phyloP scores from a whole-genome alignment of 2,888 invertebrate species.

The Aphrophora alni region DNA sequence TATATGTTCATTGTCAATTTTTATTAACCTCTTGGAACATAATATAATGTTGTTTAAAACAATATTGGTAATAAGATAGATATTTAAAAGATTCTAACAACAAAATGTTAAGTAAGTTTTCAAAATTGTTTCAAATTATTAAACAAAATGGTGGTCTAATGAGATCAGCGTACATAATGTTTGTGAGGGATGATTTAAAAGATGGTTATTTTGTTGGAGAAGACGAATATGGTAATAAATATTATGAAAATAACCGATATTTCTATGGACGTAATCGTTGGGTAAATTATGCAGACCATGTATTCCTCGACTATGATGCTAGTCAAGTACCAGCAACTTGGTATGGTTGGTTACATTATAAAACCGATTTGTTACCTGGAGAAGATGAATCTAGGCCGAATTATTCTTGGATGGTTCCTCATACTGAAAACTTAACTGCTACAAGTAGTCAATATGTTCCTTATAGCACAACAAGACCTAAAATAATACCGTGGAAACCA shows the following conservation, averaged over 20 bases:
- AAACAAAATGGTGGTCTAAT: constrained; percentile 75
- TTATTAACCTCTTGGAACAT: too few relatives aligned
- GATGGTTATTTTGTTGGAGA: constrained; percentile 81
- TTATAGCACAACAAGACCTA: constrained; percentile 86
- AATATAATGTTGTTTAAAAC: too few relatives aligned
- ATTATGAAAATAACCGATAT: constrained; percentile 79
- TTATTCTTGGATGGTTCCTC: constrained; percentile 86
- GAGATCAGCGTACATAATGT: constrained; percentile 70
- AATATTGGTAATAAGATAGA: too few relatives aligned
- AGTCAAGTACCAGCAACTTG: constrained; percentile 95
- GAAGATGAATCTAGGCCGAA: constrained; percentile 76
- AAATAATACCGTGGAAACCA: constrained; percentile 86
- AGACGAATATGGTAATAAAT: constrained; percentile 92
- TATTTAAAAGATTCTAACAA: too few relatives aligned
- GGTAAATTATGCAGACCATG: constrained; percentile 84
- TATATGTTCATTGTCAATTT: too few relatives aligned
- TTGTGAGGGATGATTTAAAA: constrained; percentile 85
- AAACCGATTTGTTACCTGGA: constrained; percentile 74
- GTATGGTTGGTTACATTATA: constrained; percentile 98
- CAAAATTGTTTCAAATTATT: neutral
- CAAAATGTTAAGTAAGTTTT: neutral
- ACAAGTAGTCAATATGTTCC: constrained; percentile 83
- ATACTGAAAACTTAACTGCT: constrained; percentile 85
- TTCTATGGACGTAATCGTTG: constrained; percentile 84
- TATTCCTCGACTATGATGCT: constrained; percentile 78